phyloP scores from a whole-genome alignment of 2,888 invertebrate species.

The Eupithecia exiguata region DNA sequence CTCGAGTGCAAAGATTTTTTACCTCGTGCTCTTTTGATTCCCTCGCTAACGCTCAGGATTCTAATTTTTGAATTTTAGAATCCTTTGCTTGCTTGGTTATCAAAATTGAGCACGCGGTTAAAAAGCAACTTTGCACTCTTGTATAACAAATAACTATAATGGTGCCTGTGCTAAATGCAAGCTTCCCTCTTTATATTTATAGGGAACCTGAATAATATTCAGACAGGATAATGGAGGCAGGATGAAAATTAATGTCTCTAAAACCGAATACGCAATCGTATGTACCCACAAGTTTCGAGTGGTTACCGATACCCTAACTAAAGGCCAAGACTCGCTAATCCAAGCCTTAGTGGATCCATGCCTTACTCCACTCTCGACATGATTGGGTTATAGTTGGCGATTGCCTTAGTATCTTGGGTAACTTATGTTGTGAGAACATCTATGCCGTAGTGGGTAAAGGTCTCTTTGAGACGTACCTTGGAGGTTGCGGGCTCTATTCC shows the following conservation, averaged over 20 bases:
- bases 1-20: too few relatives aligned
- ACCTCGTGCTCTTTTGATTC: too few relatives aligned
- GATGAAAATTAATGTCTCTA: background rate
- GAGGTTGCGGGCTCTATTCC: background rate
- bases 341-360: conserved; percentile 12
- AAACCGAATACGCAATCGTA: background rate
- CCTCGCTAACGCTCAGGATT: too few relatives aligned
- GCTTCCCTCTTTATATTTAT: too few relatives aligned
- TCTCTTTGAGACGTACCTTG: background rate
- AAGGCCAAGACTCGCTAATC: conserved; percentile 16
- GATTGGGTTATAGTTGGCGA: background rate
- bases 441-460: background rate
- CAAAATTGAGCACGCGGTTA: too few relatives aligned
- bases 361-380: conserved; percentile 1
- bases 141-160: too few relatives aligned
- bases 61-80: too few relatives aligned
- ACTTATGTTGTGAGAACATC: background rate
- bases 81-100: too few relatives aligned
- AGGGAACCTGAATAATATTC: too few relatives aligned
- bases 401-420: background rate
- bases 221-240: too few relatives aligned
- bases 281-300: background rate
- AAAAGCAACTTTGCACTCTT: too few relatives aligned
- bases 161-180: too few relatives aligned
- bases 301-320: conserved; percentile 1